Base-by-base conservation (phyloP, 2,797 vertebrate genomes). In the Sebastes itinus region DNA sequence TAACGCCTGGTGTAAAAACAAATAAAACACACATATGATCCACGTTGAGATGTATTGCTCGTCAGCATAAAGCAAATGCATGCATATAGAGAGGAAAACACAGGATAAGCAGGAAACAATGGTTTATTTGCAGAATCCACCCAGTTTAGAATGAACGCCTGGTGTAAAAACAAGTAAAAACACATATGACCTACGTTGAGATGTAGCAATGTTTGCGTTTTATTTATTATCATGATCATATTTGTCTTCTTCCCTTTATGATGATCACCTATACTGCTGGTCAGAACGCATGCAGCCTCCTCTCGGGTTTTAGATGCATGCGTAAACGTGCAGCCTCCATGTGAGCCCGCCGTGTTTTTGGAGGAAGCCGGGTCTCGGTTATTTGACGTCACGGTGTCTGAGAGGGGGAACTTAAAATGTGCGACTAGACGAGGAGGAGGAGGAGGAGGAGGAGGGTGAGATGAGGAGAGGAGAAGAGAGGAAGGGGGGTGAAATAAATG, bases 341-440 rank as follows among this genome's bases (percentile, higher is more conserved):
- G 88, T 83, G 83, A 81, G 83, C 77, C 62, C 81, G 87, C 69
- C 5, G 80, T 61, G 84, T 84, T 85, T 42, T 77, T 58, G n/a
- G 84, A 81, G 88, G 80, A 63, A 92, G 77, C 82, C 79, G 77
- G 86, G 91, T 94, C 94, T 94, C 93, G 85, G 92, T 87, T 90
- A 89, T 94, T 90, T 94, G 93, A 96, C 95, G 95, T 96, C 94
- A 96, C 90, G 5, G 77, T 87, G 90, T 93, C 85, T 92, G 93
- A 89, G 90, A 92, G 89, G 85, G 88, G 90, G 89, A 89, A 89
- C 89, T 90, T 92, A 88, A 92, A 92, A 87, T 89, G 83, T 91
- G 90, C 81, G 89, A 90, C 90, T 67, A 89, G 92, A 87, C 75
- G 61, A 89, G 82, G 64, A 14, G 32, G 60, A 30, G 22, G 54